Percentiles rank a stretch among this genome's conserved stretches.
These are phyloP conservation scores for Calypte anna DNA, from an alignment of 2,113 vertebrate species.

Conservation along the genomic window DNA sequence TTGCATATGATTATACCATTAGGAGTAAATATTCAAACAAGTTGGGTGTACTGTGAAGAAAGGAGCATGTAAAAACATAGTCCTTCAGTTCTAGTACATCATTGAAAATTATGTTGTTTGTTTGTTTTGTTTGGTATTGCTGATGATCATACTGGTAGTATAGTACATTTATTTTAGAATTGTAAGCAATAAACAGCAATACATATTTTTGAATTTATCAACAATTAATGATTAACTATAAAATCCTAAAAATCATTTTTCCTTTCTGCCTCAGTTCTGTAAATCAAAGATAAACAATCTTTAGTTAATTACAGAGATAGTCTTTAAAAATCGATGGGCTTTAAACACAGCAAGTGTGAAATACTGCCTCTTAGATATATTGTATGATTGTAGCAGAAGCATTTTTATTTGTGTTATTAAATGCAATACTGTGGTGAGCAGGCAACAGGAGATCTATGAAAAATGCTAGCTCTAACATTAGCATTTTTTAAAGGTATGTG, in stretches of 20 bases:
- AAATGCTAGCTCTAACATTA: not conserved
- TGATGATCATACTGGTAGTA: not conserved
- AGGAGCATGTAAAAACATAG: not conserved
- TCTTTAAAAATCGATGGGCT: not conserved
- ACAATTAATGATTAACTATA: not conserved
- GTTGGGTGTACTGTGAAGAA: not conserved
- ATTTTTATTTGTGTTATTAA: not conserved
- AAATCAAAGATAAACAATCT: not conserved
- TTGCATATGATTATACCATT: not conserved
- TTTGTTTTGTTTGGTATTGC: not conserved
- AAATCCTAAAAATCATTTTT: not conserved
- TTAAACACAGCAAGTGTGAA: not conserved
- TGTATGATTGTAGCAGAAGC: not conserved
- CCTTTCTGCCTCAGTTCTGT: not conserved
- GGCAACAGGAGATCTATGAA: not conserved
- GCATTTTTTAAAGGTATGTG: not conserved
- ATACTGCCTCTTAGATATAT: not conserved
- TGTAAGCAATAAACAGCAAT: not conserved
- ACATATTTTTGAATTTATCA: not conserved
- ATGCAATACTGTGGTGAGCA: not conserved
- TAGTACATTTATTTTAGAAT: not conserved
- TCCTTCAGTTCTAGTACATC: not conserved
- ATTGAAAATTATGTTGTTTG: not conserved
- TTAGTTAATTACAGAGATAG: not conserved
- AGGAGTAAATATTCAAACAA: not conserved